phyloP scores from a whole-genome alignment of 2,888 invertebrate genomes.

The Melieria picta region DNA sequence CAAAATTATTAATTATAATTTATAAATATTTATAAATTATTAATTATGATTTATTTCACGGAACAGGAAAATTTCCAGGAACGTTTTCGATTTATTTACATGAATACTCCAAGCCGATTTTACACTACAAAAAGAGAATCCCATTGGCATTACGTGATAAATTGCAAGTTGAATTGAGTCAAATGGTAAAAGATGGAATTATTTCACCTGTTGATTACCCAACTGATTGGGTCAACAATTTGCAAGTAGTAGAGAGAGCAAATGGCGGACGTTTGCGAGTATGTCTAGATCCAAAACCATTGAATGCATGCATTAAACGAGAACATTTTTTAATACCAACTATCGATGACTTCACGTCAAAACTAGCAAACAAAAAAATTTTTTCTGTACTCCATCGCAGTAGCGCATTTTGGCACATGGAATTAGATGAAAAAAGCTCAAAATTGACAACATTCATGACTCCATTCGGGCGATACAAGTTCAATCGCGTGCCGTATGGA shows the following conservation, averaged over 20 bases:
- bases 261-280: constrained; percentile 21
- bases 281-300: constrained; percentile 30
- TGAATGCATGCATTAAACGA: constrained; percentile 33
- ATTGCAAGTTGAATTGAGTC: constrained; percentile 31
- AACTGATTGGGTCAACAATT: constrained; percentile 37
- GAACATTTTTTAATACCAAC: constrained; percentile 41
- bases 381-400: constrained; percentile 18
- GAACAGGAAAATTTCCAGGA: constrained; percentile 37
- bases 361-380: background rate
- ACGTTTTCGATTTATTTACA: constrained; percentile 36
- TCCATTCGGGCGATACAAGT: constrained; percentile 46
- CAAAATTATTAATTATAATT: too few species aligned
- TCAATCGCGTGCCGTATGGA: constrained; percentile 53
- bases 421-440: constrained; percentile 34
- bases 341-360: constrained; percentile 37
- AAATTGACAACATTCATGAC: constrained; percentile 41
- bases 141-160: constrained; percentile 25
- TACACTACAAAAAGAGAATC: constrained; percentile 40
- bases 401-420: constrained; percentile 30
- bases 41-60: constrained; percentile 37
- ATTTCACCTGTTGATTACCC: constrained; percentile 35
- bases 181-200: constrained; percentile 34
- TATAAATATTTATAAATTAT: too few species aligned
- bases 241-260: constrained; percentile 37
- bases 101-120: constrained; percentile 37